phyloP scores from a whole-genome alignment of 2,797 vertebrate genomes.

The Tinamus major region DNA sequence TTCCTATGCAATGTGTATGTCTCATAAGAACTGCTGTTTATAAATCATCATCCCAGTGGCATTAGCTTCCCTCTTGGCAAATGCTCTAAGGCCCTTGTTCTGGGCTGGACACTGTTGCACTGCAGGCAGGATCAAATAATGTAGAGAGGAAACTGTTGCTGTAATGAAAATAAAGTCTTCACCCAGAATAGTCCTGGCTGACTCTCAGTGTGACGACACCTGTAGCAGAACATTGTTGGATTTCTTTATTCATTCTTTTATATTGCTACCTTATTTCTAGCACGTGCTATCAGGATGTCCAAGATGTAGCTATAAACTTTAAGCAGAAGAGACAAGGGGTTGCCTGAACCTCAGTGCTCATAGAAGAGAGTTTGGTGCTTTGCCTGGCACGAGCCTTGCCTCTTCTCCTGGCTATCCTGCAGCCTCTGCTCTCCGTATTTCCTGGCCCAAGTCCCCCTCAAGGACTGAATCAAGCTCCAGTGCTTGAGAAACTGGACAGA shows the following conservation, averaged over 20 bases:
- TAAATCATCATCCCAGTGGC: background rate
- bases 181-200: background rate
- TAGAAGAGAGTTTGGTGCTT: background rate
- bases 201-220: background rate
- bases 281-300: background rate
- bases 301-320: background rate
- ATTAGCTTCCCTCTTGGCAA: background rate
- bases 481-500: background rate
- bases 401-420: background rate
- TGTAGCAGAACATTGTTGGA: rapidly evolving
- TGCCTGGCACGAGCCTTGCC: background rate
- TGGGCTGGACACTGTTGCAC: background rate
- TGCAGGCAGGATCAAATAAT: background rate
- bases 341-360: background rate
- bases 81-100: background rate
- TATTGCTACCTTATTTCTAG: background rate
- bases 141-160: background rate
- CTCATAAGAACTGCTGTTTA: background rate
- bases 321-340: background rate
- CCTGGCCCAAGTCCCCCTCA: background rate
- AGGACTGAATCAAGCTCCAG: background rate
- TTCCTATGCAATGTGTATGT: background rate
- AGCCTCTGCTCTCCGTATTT: background rate
- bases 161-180: background rate
- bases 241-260: background rate